Base-by-base conservation (phyloP, 2,113 vertebrate genomes). In the Ochotona curzoniae region DNA sequence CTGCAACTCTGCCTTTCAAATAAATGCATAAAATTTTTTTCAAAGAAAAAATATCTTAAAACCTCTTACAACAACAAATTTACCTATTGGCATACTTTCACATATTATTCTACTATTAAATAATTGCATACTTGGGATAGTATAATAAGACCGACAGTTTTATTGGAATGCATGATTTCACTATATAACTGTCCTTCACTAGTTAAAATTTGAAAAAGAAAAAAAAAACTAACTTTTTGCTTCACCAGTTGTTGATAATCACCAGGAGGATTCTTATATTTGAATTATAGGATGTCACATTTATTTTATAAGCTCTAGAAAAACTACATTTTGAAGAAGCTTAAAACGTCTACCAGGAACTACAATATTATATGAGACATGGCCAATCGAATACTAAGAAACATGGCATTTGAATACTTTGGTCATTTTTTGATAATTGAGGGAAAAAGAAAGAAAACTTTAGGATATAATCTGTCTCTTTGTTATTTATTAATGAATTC, bases 241-340 rank as follows among this genome's bases (percentile, higher is more conserved):
- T 89, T 93, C 44, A 78, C 30, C 44, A 86, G 83, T 90, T 93
- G 76, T 75, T 87, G 14, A 96, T 87, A 51, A 17, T 26, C 49
- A 95, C 78, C 76, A 85, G 3, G 78, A 94, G 94, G 9, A 18
- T 84, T 54, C 38, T 96, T 93, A 32, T 6, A 60, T 94, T 44
- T 96, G 88, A 96, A 70, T 79, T 90, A 87, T 28, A 67, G 69
- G 25, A 10, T 76, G 32, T 85, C 92, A 87, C 67, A 83, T 94
- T 95, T 96, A 94, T 94, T 94, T 96, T 93, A 49, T 87, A 93
- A 90, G 38, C 66, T 81, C 44, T 83, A 87, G 49, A 91, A 94
- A 89, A 93, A 49, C n/a, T 47, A 94, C 2, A 25, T 70, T 74
- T 93, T 96, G 97, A 96, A 96, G 89, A 96, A 93, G 44, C 95